A percentile compares a stretch with the other conserved stretches of the same genome.
These are phyloP conservation scores for Atherinosoma microstoma DNA, from an alignment of 2,797 vertebrate species.

Conservation along the genomic window DNA sequence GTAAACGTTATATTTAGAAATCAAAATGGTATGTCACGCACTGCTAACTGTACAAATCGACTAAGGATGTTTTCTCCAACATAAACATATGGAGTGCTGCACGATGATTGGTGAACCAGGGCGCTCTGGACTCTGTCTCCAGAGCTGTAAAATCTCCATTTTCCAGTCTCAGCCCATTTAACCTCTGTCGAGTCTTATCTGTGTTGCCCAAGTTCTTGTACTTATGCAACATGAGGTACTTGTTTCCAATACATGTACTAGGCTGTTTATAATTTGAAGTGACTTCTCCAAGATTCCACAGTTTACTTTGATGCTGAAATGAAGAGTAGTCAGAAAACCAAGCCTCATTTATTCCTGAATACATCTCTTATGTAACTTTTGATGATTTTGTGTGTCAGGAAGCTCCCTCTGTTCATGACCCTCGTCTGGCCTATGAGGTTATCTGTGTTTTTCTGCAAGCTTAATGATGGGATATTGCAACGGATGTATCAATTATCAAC, in stretches of 20 bases:
- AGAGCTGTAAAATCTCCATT: conserved; percentile 54
- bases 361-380: conserved; percentile 42
- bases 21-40: conserved; percentile 53
- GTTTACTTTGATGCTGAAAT: conserved; percentile 32
- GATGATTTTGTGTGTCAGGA: neutral
- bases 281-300: conserved; percentile 47
- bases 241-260: conserved; percentile 19
- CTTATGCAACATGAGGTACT: conserved; percentile 45
- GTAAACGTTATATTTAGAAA: conserved; percentile 64
- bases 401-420: conserved; percentile 15
- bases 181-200: conserved; percentile 54
- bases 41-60: conserved; percentile 59
- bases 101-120: conserved; percentile 47
- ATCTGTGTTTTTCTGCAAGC: conserved; percentile 11
- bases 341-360: conserved; percentile 41
- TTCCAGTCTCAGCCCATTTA: conserved; percentile 65
- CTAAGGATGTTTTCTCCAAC: conserved; percentile 62
- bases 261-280: conserved; percentile 53
- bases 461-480: conserved; percentile 6
- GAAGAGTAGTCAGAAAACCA: conserved; percentile 28
- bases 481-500: neutral
- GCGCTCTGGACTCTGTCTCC: conserved; percentile 75
- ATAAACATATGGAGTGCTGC: conserved; percentile 62
- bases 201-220: conserved; percentile 18
- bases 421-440: conserved; percentile 4